These are phyloP conservation scores for Cassiopea andromeda DNA, from an alignment of 30 jellyfish, hydroid and myxozoan species.

Conservation along the genomic window DNA sequence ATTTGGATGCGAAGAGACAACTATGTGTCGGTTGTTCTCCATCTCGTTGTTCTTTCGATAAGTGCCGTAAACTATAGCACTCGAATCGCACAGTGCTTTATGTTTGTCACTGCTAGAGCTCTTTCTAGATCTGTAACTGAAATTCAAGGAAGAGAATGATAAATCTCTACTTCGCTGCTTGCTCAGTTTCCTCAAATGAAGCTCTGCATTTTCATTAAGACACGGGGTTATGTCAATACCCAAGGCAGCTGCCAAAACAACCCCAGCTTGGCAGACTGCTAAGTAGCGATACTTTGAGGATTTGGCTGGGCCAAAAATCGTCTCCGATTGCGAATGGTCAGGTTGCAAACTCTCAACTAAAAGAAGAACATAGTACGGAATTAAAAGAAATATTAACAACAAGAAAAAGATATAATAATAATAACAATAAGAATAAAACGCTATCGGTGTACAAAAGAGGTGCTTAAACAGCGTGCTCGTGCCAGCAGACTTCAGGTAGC, in stretches of 20 bases:
- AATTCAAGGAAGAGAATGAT: conserved; percentile 59
- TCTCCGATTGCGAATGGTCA: conserved; percentile 53
- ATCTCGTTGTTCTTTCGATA: conserved; percentile 62
- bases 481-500: too few species aligned
- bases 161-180: conserved; percentile 74
- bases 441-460: too few species aligned
- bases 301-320: conserved; percentile 78
- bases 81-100: conserved; percentile 56
- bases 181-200: conserved; percentile 64
- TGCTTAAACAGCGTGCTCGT: too few species aligned
- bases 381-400: too few species aligned
- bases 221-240: conserved; percentile 86
- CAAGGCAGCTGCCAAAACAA: conserved; percentile 87
- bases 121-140: conserved; percentile 53
- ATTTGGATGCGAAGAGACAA: conserved; percentile 72
- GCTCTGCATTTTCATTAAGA: conserved; percentile 75
- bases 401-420: too few species aligned
- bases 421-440: too few species aligned
- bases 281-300: conserved; percentile 78
- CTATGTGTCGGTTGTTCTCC: conserved; percentile 30
- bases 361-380: background rate
- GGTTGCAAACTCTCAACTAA: conserved; percentile 89
- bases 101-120: conserved; percentile 64
- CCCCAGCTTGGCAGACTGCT: conserved; percentile 95
- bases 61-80: conserved; percentile 84